Evolutionary conservation across 1,140 invertebrate genomes (phyloP).

Genomic region (Scaptodrosophila lebanonensis): DNA sequence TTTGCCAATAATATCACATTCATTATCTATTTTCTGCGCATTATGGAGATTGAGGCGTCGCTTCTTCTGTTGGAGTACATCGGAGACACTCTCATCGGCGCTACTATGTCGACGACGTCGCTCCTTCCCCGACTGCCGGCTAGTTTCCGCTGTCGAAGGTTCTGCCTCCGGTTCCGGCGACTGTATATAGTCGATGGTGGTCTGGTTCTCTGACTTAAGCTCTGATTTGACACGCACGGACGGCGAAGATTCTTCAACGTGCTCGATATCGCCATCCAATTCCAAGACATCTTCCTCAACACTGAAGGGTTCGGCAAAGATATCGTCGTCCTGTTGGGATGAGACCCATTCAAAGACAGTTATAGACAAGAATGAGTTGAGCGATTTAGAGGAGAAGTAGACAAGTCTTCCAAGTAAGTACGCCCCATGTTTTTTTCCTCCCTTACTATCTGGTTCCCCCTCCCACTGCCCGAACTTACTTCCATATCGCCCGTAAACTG

Average conservation of each 20-base stretch:
- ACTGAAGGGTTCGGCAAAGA: conserved; percentile 32
- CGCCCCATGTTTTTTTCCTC: too few species aligned
- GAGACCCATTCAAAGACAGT: too few species aligned
- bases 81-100: neutral
- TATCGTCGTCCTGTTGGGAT: conserved; percentile 49
- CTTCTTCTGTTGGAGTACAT: neutral
- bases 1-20: conserved; percentile 52
- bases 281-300: conserved; percentile 44
- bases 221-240: too few species aligned
- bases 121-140: conserved; percentile 6
- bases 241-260: too few species aligned
- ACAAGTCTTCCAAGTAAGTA: too few species aligned
- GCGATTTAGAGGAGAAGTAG: too few species aligned
- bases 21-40: conserved; percentile 34
- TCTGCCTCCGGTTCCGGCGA: conserved; percentile 10
- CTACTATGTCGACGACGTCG: conserved; percentile 12
- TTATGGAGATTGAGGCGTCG: conserved; percentile 6
- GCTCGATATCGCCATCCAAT: conserved; percentile 31
- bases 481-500: too few species aligned
- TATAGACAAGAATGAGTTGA: too few species aligned
- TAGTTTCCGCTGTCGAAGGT: neutral
- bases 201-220: too few species aligned
- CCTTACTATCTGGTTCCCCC: too few species aligned
- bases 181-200: too few species aligned
- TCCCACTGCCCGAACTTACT: too few species aligned